Percentiles rank a stretch among this genome's conserved stretches.
phyloP scores from a whole-genome alignment of 2,113 vertebrate species.

The Emydura subglobosa region DNA sequence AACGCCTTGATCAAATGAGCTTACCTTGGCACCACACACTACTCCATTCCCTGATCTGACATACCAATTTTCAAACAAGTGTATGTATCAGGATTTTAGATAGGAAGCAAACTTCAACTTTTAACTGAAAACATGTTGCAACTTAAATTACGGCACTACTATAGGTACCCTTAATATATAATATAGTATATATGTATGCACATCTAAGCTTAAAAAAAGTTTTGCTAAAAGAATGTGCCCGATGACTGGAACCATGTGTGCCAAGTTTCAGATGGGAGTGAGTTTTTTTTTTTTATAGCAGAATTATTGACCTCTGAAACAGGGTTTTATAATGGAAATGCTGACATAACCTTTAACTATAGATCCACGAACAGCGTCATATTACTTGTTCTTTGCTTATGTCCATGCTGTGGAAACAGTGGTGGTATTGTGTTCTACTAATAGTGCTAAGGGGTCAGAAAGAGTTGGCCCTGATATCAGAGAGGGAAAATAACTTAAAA shows the following conservation, averaged over 20 bases:
- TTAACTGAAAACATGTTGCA: neutral
- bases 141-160: neutral
- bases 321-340: constrained; percentile 74
- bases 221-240: neutral
- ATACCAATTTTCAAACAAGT: neutral
- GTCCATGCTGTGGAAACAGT: constrained; percentile 70
- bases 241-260: neutral
- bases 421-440: constrained; percentile 72
- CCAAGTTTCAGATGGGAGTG: constrained; percentile 47
- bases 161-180: neutral
- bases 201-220: neutral
- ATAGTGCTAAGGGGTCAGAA: constrained; percentile 39
- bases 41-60: neutral
- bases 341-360: constrained; percentile 73
- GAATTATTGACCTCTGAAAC: constrained; percentile 66
- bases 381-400: constrained; percentile 55
- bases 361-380: constrained; percentile 56
- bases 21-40: neutral
- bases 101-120: neutral
- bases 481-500: constrained; percentile 74
- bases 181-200: neutral
- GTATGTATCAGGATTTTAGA: neutral
- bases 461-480: constrained; percentile 73
- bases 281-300: constrained; percentile 69
- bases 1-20: neutral